A percentile compares a stretch with the other conserved stretches of the same genome.
Conservation (phyloP, 2,797 vertebrate species). For the Sus cebifrons region DNA sequence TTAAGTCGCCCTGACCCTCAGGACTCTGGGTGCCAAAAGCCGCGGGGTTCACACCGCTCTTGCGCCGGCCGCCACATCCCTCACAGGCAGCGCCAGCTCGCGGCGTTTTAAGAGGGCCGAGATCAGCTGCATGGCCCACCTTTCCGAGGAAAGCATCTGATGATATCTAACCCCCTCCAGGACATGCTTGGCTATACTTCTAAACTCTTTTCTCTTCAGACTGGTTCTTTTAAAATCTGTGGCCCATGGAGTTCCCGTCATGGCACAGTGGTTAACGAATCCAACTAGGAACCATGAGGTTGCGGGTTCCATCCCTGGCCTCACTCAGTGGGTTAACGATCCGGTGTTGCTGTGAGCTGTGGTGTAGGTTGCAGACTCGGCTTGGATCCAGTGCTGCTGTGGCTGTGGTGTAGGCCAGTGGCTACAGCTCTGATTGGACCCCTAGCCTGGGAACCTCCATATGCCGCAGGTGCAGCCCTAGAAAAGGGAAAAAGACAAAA, state of each 20-base stretch:
- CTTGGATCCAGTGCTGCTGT: no score
- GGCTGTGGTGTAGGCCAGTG: no score
- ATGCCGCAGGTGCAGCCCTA: no score
- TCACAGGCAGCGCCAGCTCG: background rate
- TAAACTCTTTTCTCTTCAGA: background rate
- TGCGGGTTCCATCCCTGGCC: no score
- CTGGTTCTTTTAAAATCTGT: constrained; percentile 48
- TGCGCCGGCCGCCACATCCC: background rate
- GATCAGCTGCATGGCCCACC: background rate
- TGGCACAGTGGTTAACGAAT: no score
- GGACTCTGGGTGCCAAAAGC: background rate
- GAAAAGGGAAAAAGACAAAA: no score
- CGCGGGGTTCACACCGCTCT: background rate
- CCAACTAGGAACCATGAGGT: no score
- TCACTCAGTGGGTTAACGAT: no score
- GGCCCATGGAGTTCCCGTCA: background rate
- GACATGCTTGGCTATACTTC: background rate
- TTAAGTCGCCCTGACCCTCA: background rate
- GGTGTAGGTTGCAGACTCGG: no score
- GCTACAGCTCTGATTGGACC: no score
- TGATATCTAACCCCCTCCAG: background rate
- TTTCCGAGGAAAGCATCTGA: constrained; percentile 18
- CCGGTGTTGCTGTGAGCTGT: no score
- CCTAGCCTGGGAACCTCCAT: no score
- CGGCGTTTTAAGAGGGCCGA: background rate